Conservation (phyloP, 2,888 invertebrate species). For the Harpagoxenus sublaevis region DNA sequence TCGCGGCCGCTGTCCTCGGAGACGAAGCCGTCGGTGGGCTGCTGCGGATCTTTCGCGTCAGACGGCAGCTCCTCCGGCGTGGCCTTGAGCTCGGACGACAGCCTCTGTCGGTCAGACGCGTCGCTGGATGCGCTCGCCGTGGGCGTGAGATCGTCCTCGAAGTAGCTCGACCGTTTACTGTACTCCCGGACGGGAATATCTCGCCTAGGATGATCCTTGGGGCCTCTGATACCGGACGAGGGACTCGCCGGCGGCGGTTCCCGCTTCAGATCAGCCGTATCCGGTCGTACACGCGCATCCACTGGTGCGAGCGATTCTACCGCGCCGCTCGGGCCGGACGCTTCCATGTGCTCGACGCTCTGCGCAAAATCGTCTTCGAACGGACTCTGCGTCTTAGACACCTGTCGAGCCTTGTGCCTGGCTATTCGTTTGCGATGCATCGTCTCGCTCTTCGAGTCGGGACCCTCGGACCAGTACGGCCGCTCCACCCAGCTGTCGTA, state of each 20-base stretch:
- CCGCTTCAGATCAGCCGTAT: slow-evolving; percentile 67
- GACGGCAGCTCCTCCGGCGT: slow-evolving; percentile 81
- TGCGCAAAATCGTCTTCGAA: slow-evolving; percentile 89
- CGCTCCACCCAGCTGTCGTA: slow-evolving; percentile 84
- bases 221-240: slow-evolving; percentile 46
- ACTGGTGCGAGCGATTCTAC: slow-evolving; percentile 74
- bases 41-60: slow-evolving; percentile 73
- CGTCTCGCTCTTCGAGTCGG: slow-evolving; percentile 81
- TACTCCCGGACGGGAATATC: slow-evolving; percentile 77
- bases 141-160: slow-evolving; percentile 89
- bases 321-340: slow-evolving; percentile 55
- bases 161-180: slow-evolving; percentile 81
- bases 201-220: slow-evolving; percentile 73
- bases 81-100: slow-evolving; percentile 80
- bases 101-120: slow-evolving; percentile 79
- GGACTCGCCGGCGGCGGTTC: slow-evolving; percentile 63
- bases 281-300: slow-evolving; percentile 79
- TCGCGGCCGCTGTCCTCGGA: slow-evolving; percentile 78
- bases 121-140: slow-evolving; percentile 84
- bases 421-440: slow-evolving; percentile 83
- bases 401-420: slow-evolving; percentile 80
- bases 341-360: slow-evolving; percentile 83
- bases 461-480: slow-evolving; percentile 84
- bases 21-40: slow-evolving; percentile 75
- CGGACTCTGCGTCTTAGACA: slow-evolving; percentile 87